Base-by-base conservation (phyloP, 1,140 invertebrate species). In the Capitella teleta region DNA sequence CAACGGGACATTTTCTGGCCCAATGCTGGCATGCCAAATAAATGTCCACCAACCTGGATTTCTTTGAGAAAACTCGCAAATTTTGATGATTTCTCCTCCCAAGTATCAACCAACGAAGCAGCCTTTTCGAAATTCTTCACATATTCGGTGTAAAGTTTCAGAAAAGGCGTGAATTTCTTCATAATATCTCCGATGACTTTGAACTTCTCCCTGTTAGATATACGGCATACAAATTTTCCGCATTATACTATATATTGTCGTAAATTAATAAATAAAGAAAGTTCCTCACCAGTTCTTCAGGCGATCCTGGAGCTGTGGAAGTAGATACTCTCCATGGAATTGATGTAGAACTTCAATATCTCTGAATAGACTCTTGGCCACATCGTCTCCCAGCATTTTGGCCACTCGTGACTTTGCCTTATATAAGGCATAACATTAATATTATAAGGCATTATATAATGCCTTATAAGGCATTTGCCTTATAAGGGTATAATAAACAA, bases 91-190 rank as follows among this genome's bases (percentile, higher is more conserved):
- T 79, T 79, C 30, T 74, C 67, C 21, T 69, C 60, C 61, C 76
- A 75, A 12, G 70, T 58, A 40, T 76, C 77, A 38, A 81, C 79
- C 14, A 78, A 57, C 23, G 70, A 72, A 61, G 76, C 77, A 30
- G 79, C 75, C 55, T 72, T 72, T 54, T 80, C 79, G 67, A 79
- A 81, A 60, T 80, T 81, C 55, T 78, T 77, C 21, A 80, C 79
- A 59, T 80, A 81, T 53, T 80, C 79, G 6, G 77, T 76, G 62
- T 81, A 81, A 72, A 81, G 76, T 63, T 80, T 81, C 28, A 81
- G 68, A 61, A 81, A 81, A 0, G 80, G 80, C n/a, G 79, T 78
- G 61, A 80, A 77, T 53, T 74, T 77, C 47, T 74, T 74, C 73
- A 81, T 76, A n/a, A 81, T 70, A 59, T 81, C 79, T 32, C 78